Evolutionary conservation across 2,888 invertebrate genomes (phyloP), one percentile per base, ranked within the genome.

Genomic region (Poecilus cupreus): DNA sequence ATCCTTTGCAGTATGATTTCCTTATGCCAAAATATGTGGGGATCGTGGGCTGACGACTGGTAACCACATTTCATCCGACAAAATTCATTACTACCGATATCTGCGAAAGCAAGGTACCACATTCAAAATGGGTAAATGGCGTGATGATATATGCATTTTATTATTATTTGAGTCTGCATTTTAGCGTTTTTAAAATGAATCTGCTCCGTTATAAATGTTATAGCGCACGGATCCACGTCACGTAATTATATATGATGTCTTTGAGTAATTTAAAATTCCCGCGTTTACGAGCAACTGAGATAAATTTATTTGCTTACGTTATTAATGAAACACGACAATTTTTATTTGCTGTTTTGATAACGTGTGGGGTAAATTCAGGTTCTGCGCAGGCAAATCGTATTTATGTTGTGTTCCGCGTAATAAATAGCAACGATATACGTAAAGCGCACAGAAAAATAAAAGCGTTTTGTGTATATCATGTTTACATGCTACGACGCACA

Each of bases 321-420:
- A 81, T 81, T 81, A 81, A 81, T 81, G 75, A 75, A 60, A 81
- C 64, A n/a, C 60, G 60, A 74, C 74, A 74, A 80, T 72, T 79
- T 79, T 72, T 80, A 81, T 81, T 74, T 81, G 81, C 64, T 75
- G 57, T 75, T 81, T 74, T 81, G 81, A 81, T 81, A 81, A 81
- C 74, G 64, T 20, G 24, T 75, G 49, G 32, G 51, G 46, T 49
- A 46, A 72, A 46, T 46, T 37, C 64, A 10, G 26, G 32, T 24
- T 60, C 60, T 26, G 8, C 60, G 26, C 37, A 37, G 32, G 49
- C 32, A 75, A 75, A 75, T 75, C 51, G 49, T 75, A 51, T 75
- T 75, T 75, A 75, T 75, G 75, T 49, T 75, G 26, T 75, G 32
- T 49, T 75, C 51, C 18, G 32, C 16, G 51, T 75, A 51, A 75